Conservation (phyloP, 2,888 invertebrate species). For the Molanna angustata region DNA sequence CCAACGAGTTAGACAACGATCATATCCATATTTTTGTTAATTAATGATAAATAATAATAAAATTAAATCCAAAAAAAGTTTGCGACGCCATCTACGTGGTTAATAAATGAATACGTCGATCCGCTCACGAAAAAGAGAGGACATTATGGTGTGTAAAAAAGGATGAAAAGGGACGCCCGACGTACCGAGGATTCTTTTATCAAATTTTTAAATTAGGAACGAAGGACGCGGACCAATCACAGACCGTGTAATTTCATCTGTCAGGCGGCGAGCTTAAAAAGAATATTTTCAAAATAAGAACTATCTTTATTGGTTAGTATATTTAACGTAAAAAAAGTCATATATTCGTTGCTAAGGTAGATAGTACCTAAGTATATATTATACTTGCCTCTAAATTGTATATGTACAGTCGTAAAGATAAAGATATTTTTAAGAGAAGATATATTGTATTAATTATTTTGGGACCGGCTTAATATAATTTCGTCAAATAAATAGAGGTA, state of each 20-base stretch:
- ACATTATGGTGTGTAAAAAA: neutral
- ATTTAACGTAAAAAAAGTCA: neutral
- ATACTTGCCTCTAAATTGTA: neutral
- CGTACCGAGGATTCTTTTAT: conserved; percentile 2
- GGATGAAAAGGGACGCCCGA: neutral
- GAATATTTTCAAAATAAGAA: conserved; percentile 1
- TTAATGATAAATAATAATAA: too few relatives aligned
- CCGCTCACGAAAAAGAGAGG: neutral
- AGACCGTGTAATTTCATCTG: conserved; percentile 6
- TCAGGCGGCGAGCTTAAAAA: conserved; percentile 3
- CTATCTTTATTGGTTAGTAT: conserved; percentile 5
- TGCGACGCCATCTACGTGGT: too few relatives aligned
- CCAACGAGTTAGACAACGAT: too few relatives aligned
- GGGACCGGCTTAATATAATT: neutral
- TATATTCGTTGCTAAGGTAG: too few relatives aligned
- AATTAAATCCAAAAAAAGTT: too few relatives aligned
- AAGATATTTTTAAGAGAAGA: conserved; percentile 2
- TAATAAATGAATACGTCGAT: conserved; percentile 6
- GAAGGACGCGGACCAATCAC: conserved; percentile 5
- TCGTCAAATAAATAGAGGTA: neutral
- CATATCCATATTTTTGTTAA: too few relatives aligned
- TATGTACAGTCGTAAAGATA: neutral
- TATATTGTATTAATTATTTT: neutral
- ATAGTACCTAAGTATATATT: too few relatives aligned
- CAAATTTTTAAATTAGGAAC: conserved; percentile 11